Evolutionary conservation across 1,140 invertebrate genomes (phyloP), one percentile per base, ranked within the genome.

Genomic region (Ceratoteleas bidentatus): DNA sequence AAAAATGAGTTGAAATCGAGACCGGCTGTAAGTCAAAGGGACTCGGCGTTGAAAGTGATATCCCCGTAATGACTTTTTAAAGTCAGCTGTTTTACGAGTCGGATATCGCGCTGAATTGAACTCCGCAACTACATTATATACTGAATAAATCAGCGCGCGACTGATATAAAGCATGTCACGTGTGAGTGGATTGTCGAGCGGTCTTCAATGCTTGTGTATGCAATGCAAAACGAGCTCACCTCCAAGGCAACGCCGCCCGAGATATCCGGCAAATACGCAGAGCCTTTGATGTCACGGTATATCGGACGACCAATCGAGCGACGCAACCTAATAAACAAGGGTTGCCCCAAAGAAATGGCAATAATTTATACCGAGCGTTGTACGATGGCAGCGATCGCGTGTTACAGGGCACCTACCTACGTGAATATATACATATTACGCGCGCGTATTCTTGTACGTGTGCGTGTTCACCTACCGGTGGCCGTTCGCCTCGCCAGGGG

Each of bases 301-400:
- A 88, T 88, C 87, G 81, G 87, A 57, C 82, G 83, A 68, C 84
- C 83, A 85, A 90, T 90, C 84, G 81, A 70, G 58, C 56, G 61
- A 77, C 80, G 82, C 84, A 81, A 85, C 84, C 87, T 84, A 84
- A 87, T 86, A 86, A 87, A 87, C 76, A 81, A 85, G 74, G 88
- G 88, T 88, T 87, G 88, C 85, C 86, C 85, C 82, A 89, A 90
- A 91, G 90, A 91, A 91, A 90, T 89, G 83, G 86, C 84, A 86
- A 91, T 91, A 90, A 91, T 89, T 91, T 91, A 91, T 88, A 87
- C 82, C 64, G 69, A 83, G 76, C 81, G 62, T 80, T 80, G 70
- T 65, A 72, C 86, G 86, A 87, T 87, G 87, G 86, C 85, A 85
- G 85, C 83, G 88, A 89, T 91, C 87, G 90, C 90, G 90, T 90